Conservation (phyloP, 2,797 vertebrate genomes). For the Halcyon leucocephala region DNA sequence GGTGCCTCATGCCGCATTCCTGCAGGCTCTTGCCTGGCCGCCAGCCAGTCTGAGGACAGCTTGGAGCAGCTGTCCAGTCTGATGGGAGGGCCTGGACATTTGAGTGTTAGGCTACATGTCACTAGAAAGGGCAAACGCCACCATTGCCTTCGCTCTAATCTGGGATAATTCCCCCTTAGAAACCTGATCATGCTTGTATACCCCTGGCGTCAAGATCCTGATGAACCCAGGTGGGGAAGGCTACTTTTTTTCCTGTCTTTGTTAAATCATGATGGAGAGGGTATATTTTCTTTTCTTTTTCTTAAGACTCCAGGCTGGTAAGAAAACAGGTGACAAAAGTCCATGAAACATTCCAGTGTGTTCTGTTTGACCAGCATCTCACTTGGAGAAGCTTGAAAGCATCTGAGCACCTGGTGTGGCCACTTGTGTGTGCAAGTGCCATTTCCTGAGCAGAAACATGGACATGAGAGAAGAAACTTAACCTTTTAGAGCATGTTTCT, state of each 20-base stretch:
- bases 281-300: neutral
- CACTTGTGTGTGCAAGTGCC: neutral
- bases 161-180: constrained; percentile 55
- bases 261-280: neutral
- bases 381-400: neutral
- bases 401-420: neutral
- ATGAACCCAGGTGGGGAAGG: constrained; percentile 7
- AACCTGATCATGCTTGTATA: neutral
- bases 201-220: neutral
- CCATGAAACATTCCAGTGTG: neutral
- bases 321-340: neutral
- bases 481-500: neutral
- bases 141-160: constrained; percentile 42
- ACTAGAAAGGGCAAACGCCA: constrained; percentile 65
- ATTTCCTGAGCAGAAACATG: neutral
- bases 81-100: neutral
- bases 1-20: constrained; percentile 21
- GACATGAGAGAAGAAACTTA: neutral
- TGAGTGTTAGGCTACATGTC: neutral
- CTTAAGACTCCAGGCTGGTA: neutral
- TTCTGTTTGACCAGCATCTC: neutral
- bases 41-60: constrained; percentile 79
- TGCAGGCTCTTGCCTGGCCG: constrained; percentile 72
- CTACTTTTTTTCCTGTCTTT: neutral
- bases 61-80: constrained; percentile 60